These are phyloP conservation scores for Muscidifurax raptorellus DNA, from an alignment of 1,140 invertebrate genomes.

Conservation along the genomic window DNA sequence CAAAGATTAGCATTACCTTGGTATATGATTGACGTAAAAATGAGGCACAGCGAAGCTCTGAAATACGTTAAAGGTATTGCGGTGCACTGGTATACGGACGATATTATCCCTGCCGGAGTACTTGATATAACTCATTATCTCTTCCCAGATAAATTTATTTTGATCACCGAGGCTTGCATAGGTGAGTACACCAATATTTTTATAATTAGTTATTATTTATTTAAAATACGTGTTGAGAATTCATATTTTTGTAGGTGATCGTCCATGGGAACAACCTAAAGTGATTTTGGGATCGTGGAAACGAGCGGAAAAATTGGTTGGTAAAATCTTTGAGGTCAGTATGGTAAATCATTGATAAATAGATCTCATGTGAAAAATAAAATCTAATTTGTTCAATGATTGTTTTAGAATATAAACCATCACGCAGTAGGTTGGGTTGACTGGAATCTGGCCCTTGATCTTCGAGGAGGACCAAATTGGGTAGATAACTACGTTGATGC, in stretches of 20 bases:
- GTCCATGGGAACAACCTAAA: constrained; percentile 58
- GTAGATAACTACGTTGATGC: constrained; percentile 86
- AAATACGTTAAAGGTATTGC: constrained; percentile 79
- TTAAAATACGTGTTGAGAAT: constrained; percentile 71
- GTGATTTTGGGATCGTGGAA: constrained; percentile 85
- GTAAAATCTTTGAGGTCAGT: constrained; percentile 81
- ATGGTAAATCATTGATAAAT: not conserved
- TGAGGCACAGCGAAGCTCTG: not conserved
- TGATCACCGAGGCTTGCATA: constrained; percentile 87
- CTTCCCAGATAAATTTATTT: constrained; percentile 83
- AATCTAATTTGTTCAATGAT: too few species aligned
- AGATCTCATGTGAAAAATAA: not conserved
- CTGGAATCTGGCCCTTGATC: constrained; percentile 90
- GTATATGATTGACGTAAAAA: constrained; percentile 66
- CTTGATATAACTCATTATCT: constrained; percentile 77
- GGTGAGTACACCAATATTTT: constrained; percentile 69
- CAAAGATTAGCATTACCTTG: constrained; percentile 79
- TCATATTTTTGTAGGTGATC: constrained; percentile 29
- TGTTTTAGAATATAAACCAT: constrained; percentile 72
- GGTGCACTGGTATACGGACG: constrained; percentile 83
- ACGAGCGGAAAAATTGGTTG: constrained; percentile 82
- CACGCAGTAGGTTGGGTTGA: constrained; percentile 89
- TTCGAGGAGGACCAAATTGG: constrained; percentile 89
- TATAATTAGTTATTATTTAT: too few species aligned
- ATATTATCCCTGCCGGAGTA: constrained; percentile 72